A percentile compares a stretch with the other conserved stretches of the same genome.
These are phyloP conservation scores for Paralichthys olivaceus DNA, from an alignment of 2,113 vertebrate species.

Conservation along the genomic window DNA sequence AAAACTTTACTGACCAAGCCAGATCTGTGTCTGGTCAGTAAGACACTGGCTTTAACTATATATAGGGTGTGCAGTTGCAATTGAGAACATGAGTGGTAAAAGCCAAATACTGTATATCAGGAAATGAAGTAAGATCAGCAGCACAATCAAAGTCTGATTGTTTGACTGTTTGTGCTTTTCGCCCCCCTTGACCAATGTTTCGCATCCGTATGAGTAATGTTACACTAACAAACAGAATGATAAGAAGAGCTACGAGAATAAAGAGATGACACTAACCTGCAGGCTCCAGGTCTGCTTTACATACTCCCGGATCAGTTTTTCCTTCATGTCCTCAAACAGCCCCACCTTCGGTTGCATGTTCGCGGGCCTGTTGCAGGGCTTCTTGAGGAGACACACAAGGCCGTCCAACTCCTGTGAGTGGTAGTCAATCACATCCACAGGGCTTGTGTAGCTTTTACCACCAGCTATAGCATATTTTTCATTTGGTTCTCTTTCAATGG, in stretches of 20 bases:
- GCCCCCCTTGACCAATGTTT: background rate
- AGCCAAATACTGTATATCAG: background rate
- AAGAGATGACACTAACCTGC: conserved; percentile 81
- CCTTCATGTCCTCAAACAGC: conserved; percentile 94
- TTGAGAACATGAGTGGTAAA: background rate
- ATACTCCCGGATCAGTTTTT: conserved; percentile 93
- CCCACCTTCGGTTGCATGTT: conserved; percentile 93
- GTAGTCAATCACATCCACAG: conserved; percentile 89
- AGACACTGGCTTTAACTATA: background rate
- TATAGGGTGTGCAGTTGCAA: background rate
- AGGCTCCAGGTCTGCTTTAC: conserved; percentile 95
- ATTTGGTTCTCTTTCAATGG: conserved; percentile 91
- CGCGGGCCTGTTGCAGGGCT: conserved; percentile 87
- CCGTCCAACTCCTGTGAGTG: conserved; percentile 91
- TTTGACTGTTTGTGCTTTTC: too few species aligned
- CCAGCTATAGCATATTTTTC: conserved; percentile 91
- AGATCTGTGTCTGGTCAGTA: background rate
- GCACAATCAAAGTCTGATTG: background rate
- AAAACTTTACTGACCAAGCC: background rate
- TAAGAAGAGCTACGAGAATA: background rate
- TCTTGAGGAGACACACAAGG: conserved; percentile 90
- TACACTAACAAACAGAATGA: background rate
- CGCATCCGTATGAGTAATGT: background rate
- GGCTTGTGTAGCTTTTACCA: conserved; percentile 87
- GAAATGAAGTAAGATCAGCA: background rate